Conservation (phyloP, 2,113 vertebrate species). For the Ciconia maguari region DNA sequence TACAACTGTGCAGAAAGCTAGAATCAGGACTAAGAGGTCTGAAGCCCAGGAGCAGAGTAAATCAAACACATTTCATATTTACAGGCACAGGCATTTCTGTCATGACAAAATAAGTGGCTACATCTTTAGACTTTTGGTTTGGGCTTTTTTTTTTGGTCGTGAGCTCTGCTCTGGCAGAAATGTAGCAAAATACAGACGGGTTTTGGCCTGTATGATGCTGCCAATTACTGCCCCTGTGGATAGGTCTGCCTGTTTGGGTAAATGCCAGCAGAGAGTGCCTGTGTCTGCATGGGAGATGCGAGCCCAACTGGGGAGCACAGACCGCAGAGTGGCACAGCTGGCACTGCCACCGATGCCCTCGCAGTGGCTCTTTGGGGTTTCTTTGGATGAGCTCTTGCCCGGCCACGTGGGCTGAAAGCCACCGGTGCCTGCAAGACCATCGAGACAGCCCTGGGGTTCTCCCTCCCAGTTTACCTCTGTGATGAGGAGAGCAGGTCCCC, state of each 20-base stretch:
- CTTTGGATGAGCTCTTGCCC: not conserved
- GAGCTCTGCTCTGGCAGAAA: not conserved
- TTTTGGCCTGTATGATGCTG: not conserved
- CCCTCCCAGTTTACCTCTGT: fast-evolving
- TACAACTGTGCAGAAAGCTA: not conserved
- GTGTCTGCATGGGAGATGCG: fast-evolving
- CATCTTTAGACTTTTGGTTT: not conserved
- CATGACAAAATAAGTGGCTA: not conserved
- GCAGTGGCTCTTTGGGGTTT: fast-evolving
- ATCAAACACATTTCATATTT: not conserved
- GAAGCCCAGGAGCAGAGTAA: not conserved
- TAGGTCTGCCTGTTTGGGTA: too few species aligned
- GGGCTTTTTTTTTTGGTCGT: not conserved
- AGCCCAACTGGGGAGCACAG: fast-evolving
- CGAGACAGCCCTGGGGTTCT: not conserved
- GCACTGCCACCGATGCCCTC: too few species aligned
- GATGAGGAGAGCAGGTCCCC: not conserved
- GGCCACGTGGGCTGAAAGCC: not conserved
- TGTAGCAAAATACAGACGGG: not conserved
- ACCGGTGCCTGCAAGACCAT: fast-evolving
- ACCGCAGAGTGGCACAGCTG: fast-evolving
- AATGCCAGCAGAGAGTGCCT: not conserved
- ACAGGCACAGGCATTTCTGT: not conserved
- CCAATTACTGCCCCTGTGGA: too few species aligned
- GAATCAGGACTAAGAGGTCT: not conserved